Conservation (phyloP, 2,888 invertebrate genomes). For the Eutolmus rufibarbis region DNA sequence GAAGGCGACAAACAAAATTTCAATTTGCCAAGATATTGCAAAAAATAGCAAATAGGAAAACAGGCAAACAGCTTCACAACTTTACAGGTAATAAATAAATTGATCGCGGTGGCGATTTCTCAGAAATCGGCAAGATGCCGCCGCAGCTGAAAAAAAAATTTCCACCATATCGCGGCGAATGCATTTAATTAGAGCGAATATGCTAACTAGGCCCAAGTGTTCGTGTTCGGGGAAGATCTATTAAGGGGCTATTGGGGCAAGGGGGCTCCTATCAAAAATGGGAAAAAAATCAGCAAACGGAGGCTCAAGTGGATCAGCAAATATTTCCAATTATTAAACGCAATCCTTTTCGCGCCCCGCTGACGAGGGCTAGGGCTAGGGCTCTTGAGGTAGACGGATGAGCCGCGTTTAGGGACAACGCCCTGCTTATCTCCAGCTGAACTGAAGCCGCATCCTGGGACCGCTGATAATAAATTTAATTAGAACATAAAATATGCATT, state of each 20-base stretch:
- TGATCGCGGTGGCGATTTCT: background rate
- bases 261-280: background rate
- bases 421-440: slow-evolving; percentile 1
- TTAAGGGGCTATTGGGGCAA: background rate
- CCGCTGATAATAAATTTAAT: slow-evolving; percentile 38
- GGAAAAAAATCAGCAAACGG: background rate
- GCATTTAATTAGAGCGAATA: slow-evolving; percentile 10
- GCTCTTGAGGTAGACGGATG: background rate
- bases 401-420: background rate
- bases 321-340: slow-evolving; percentile 32
- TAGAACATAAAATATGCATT: slow-evolving; percentile 40
- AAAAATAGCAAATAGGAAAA: background rate
- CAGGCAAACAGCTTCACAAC: background rate
- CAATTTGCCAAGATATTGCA: background rate
- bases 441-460: background rate
- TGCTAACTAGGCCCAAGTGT: background rate
- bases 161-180: slow-evolving; percentile 9
- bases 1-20: background rate
- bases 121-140: background rate
- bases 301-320: background rate
- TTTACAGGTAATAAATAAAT: background rate
- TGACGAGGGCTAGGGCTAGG: background rate
- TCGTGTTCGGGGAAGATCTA: background rate
- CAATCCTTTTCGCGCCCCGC: background rate
- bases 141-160: background rate